phyloP scores from a whole-genome alignment of 2,113 vertebrate species.

The Balaenoptera acutorostrata region DNA sequence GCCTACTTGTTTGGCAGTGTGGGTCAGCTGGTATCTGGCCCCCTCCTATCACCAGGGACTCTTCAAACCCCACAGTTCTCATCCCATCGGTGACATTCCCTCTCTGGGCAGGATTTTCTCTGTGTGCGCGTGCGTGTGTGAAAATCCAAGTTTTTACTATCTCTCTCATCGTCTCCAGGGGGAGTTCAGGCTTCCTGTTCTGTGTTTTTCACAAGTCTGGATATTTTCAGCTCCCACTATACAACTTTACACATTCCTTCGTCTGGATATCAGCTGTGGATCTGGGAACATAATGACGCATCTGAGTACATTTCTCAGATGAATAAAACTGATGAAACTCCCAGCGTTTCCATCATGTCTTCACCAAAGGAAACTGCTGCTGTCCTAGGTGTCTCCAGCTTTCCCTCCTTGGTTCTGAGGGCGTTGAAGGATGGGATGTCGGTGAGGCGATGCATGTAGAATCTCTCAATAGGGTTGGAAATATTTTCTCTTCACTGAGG shows the following conservation, averaged over 20 bases:
- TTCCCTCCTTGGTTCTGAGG: neutral
- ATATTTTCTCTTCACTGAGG: neutral
- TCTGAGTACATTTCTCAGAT: slow-evolving; percentile 42
- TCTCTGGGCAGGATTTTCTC: slow-evolving; percentile 14
- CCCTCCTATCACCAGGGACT: slow-evolving; percentile 63
- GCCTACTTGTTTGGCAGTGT: slow-evolving; percentile 70
- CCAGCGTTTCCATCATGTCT: slow-evolving; percentile 46
- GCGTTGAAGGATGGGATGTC: neutral
- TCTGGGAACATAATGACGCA: slow-evolving; percentile 50
- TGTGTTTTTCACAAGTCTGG: slow-evolving; percentile 65
- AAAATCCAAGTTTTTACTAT: slow-evolving; percentile 67
- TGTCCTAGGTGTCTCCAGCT: neutral
- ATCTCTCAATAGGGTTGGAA: neutral
- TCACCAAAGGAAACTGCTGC: neutral
- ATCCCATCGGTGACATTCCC: slow-evolving; percentile 47
- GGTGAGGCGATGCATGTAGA: neutral
- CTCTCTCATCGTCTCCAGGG: slow-evolving; percentile 65
- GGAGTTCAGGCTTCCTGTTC: slow-evolving; percentile 64
- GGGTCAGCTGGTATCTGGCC: slow-evolving; percentile 69
- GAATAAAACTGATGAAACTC: slow-evolving; percentile 37
- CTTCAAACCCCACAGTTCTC: slow-evolving; percentile 63
- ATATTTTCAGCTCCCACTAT: slow-evolving; percentile 62
- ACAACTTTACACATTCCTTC: neutral
- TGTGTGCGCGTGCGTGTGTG: neutral
- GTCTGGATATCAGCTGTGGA: slow-evolving; percentile 41